These are phyloP conservation scores for Morone saxatilis DNA, from an alignment of 2,113 vertebrate species.

Conservation along the genomic window DNA sequence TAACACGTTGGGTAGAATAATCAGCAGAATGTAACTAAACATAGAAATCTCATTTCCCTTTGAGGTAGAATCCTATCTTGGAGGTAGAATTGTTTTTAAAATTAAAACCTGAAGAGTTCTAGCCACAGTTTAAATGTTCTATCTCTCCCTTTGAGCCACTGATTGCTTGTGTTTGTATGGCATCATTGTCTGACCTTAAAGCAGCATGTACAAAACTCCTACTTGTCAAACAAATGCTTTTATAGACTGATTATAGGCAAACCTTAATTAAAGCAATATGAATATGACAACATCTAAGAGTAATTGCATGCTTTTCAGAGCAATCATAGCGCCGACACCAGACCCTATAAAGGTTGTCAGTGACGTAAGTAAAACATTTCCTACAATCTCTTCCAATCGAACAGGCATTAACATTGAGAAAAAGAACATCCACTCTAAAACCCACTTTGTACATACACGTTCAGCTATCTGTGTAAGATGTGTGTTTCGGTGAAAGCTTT, in stretches of 20 bases:
- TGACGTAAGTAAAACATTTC: slow-evolving; percentile 26
- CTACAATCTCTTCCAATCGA: background rate
- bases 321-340: slow-evolving; percentile 20
- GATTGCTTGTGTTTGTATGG: background rate
- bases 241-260: background rate
- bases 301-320: slow-evolving; percentile 46
- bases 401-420: background rate
- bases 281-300: background rate
- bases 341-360: slow-evolving; percentile 25
- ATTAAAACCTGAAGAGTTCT: background rate
- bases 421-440: background rate
- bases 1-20: background rate
- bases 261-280: background rate
- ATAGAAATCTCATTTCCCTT: background rate
- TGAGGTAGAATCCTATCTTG: background rate
- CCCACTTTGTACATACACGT: background rate
- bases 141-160: background rate
- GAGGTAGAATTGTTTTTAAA: background rate
- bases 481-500: slow-evolving; percentile 6
- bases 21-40: background rate
- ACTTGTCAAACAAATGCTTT: background rate
- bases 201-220: background rate
- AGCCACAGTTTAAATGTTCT: too few species aligned
- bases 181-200: background rate
- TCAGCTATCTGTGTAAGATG: background rate